Evolutionary conservation across 2,888 invertebrate species (phyloP), one percentile per base, ranked within the genome.

Genomic region (Leistus spinibarbis): DNA sequence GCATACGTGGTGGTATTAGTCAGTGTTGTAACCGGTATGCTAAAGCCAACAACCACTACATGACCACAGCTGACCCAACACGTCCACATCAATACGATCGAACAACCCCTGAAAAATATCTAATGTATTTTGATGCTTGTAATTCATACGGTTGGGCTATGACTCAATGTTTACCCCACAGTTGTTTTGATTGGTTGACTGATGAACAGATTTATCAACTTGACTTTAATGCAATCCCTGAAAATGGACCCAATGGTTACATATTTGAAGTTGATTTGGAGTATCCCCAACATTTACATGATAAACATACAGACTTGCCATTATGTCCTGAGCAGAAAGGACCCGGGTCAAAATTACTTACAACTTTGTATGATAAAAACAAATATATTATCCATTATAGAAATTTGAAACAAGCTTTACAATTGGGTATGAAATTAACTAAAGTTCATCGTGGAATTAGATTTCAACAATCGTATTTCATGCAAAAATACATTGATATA

Each of bases 261-360:
- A 79, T 84, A 17, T 76, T 85, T 2, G 83, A 85, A 72, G 83
- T 85, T 1, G 83, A 86, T 72, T 72, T 85, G 19, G 78, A 81
- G 20, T 84, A 86, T 77, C 83, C 83, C 3, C 24, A 77, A 17
- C 73, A 80, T 23, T 75, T 83, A 23, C 83, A 85, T 66, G 78
- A 80, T 16, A 16, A 19, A 17, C 83, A 63, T 63, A 16, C 9
- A 16, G 63, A 63, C 13, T 22, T 63, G 5, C 63, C 63, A 63
- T 13, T 19, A 71, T 81, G 80, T 24, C 74, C 79, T 1, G 77
- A 80, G 76, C 77, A 79, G 56, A 69, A 65, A 40, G 75, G 7
- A 23, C 77, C 79, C 7, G 71, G 76, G 7, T 24, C 69, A 13
- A 81, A 80, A 74, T 70, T 81, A 2, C 57, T 81, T 16, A 77